These are phyloP conservation scores for Dicycla oo DNA, from an alignment of 2,888 invertebrate genomes.

Conservation along the genomic window DNA sequence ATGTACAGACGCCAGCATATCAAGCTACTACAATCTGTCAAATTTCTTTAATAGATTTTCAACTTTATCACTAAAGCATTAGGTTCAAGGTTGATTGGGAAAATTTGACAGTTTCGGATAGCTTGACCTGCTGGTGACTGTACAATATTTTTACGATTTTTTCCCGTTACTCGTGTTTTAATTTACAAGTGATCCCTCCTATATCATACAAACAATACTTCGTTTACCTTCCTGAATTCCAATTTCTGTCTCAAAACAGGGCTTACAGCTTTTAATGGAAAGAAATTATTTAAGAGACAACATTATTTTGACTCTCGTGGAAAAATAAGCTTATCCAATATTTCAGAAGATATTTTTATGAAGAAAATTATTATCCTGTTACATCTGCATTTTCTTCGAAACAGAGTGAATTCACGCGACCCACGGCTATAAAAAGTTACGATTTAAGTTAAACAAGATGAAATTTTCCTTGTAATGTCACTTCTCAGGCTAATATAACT, in stretches of 20 bases:
- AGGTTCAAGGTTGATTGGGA: too few species aligned
- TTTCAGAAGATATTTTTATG: constrained; percentile 37
- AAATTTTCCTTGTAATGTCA: constrained; percentile 79
- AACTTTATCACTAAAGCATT: too few species aligned
- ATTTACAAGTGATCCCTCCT: constrained; percentile 50
- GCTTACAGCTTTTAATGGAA: constrained; percentile 52
- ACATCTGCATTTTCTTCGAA: constrained; percentile 56
- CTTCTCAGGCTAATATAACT: constrained; percentile 75
- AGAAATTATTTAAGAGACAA: constrained; percentile 38
- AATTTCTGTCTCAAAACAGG: constrained; percentile 56
- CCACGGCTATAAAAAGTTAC: constrained; percentile 77
- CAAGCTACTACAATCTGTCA: too few species aligned
- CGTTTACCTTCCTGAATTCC: constrained; percentile 60
- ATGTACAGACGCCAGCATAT: too few species aligned
- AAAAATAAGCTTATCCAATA: constrained; percentile 27
- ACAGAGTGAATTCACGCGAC: constrained; percentile 69
- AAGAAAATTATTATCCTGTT: constrained; percentile 52
- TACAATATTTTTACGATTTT: neutral
- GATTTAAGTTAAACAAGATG: constrained; percentile 79
- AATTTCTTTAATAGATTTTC: too few species aligned
- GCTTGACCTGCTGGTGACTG: too few species aligned
- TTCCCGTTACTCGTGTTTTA: constrained; percentile 8
- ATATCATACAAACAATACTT: constrained; percentile 62
- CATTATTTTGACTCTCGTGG: constrained; percentile 24
- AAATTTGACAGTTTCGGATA: too few species aligned